Evolutionary conservation across 2,797 vertebrate species (phyloP).

Genomic region (Sardinella longiceps): DNA sequence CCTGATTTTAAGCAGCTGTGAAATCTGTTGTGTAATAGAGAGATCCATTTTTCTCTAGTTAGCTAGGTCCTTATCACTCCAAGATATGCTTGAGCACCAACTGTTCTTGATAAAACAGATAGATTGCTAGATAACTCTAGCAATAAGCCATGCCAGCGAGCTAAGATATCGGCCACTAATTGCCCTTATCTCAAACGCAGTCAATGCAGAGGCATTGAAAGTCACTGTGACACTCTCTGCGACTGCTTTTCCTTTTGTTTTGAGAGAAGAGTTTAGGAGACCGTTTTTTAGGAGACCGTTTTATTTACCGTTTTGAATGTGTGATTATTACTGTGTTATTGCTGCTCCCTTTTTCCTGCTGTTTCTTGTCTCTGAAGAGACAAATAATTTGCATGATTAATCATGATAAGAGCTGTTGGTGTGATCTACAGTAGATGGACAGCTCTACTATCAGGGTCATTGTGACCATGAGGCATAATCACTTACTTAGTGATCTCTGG

Average conservation of each 20-base stretch:
- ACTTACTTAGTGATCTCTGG: not conserved
- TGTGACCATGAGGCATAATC: not conserved
- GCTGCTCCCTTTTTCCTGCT: not conserved
- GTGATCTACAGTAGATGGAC: not conserved
- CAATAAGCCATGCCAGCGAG: not conserved
- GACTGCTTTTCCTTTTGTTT: not conserved
- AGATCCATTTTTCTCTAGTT: not conserved
- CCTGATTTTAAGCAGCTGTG: not conserved
- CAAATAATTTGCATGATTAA: not conserved
- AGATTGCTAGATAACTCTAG: not conserved
- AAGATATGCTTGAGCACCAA: not conserved
- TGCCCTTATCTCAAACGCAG: not conserved
- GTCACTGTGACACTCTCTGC: not conserved
- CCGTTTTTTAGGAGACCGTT: no score
- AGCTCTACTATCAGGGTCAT: not conserved
- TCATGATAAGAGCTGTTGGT: not conserved
- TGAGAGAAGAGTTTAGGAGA: not conserved
- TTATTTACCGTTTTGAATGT: not conserved
- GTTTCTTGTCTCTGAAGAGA: not conserved
- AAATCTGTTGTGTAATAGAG: conserved; percentile 1
- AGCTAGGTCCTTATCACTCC: not conserved
- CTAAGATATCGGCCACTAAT: not conserved
- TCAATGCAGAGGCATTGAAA: not conserved
- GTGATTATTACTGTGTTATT: not conserved
- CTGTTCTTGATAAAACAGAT: conserved; percentile 18